Percentiles rank a stretch among this genome's conserved stretches.
Evolutionary conservation across 2,888 invertebrate species (phyloP).

Genomic region (Galerucella nymphaeae): DNA sequence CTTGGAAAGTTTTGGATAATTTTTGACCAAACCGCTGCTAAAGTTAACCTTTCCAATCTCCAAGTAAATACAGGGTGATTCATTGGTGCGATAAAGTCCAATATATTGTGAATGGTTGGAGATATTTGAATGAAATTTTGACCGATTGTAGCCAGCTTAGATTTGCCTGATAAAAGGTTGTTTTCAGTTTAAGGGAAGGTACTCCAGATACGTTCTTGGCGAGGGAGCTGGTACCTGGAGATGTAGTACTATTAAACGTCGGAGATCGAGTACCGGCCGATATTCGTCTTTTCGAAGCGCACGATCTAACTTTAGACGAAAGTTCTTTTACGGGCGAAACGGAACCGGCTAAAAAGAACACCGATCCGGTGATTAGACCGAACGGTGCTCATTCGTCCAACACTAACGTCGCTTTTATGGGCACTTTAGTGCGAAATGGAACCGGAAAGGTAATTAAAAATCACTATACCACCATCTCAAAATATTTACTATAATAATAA

Average conservation of each 20-base stretch:
- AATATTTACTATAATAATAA: background rate
- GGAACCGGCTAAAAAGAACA: constrained; percentile 87
- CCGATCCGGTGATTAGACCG: constrained; percentile 69
- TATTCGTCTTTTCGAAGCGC: constrained; percentile 90
- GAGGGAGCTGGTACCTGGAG: constrained; percentile 96
- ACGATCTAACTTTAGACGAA: constrained; percentile 95
- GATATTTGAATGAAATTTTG: too few species aligned
- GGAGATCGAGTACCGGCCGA: constrained; percentile 99
- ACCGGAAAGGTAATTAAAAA: constrained; percentile 82
- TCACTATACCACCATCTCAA: background rate
- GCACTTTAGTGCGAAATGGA: constrained; percentile 95
- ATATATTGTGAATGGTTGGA: too few species aligned
- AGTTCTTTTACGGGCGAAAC: constrained; percentile 99
- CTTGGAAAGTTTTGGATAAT: too few species aligned
- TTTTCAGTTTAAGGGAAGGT: constrained; percentile 83
- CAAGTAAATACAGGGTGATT: too few species aligned
- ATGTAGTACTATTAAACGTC: constrained; percentile 90
- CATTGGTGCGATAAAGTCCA: too few species aligned
- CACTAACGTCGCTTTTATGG: constrained; percentile 96
- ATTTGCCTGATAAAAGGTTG: background rate
- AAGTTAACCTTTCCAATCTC: too few species aligned
- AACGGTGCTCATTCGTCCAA: constrained; percentile 75
- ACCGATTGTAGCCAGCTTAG: too few species aligned
- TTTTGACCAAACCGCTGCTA: too few species aligned
- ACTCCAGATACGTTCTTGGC: constrained; percentile 91